Percentiles rank a stretch among this genome's conserved stretches.
These are phyloP conservation scores for Cladopsammia gracilis DNA, from an alignment of 64 coral and sea anemone species.

Conservation along the genomic window DNA sequence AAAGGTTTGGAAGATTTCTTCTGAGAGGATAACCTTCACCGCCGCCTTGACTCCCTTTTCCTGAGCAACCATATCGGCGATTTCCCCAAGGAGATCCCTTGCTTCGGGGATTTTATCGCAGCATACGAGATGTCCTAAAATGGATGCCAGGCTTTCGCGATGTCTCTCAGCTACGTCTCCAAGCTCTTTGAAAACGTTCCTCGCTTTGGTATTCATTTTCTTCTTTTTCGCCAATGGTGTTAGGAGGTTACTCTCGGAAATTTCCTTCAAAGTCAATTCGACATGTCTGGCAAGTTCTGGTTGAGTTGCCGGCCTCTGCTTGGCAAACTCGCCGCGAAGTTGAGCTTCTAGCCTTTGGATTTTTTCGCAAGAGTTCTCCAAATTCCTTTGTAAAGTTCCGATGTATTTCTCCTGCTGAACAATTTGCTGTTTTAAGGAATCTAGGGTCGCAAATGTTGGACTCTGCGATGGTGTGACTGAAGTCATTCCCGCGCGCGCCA, in stretches of 20 bases:
- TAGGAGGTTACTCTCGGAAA: too few relatives aligned
- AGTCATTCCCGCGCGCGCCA: neutral
- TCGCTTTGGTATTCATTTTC: too few relatives aligned
- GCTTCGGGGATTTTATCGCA: neutral
- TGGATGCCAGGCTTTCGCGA: too few relatives aligned
- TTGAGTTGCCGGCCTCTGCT: too few relatives aligned
- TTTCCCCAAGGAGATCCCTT: neutral
- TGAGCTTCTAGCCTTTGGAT: neutral
- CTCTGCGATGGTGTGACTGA: neutral
- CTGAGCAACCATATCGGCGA: neutral
- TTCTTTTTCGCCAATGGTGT: too few relatives aligned
- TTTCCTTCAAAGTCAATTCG: too few relatives aligned
- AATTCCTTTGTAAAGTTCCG: neutral
- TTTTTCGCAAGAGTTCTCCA: neutral
- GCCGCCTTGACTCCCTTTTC: neutral
- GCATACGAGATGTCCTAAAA: too few relatives aligned
- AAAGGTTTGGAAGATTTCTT: neutral
- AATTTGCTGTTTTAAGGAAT: neutral
- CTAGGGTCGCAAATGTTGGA: neutral
- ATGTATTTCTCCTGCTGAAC: neutral
- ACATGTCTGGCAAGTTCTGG: too few relatives aligned
- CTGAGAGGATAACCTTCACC: conserved; percentile 3
- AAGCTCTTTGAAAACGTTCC: too few relatives aligned
- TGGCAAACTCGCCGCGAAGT: neutral
- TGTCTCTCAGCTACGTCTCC: too few relatives aligned